These are phyloP conservation scores for Deilephila elpenor DNA, from an alignment of 2,888 invertebrate genomes.

Conservation along the genomic window DNA sequence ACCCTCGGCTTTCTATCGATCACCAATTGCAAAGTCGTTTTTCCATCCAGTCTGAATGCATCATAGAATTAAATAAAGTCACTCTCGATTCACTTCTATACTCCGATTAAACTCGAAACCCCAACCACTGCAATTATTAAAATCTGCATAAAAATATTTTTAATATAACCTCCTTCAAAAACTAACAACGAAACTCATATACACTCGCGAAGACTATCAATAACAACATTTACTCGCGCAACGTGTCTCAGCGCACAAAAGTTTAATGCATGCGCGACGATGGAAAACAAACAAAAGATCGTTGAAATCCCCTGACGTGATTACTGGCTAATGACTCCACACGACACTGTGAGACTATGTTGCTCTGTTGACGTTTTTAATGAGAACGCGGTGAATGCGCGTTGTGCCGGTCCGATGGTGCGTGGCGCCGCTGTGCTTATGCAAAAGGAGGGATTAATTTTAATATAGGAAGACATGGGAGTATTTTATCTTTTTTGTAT, in stretches of 20 bases:
- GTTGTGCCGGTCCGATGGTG: conserved; percentile 39
- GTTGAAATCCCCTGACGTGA: conserved; percentile 51
- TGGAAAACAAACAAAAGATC: conserved; percentile 46
- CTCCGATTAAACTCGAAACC: too few species aligned
- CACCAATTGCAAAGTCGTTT: too few species aligned
- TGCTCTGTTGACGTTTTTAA: conserved; percentile 59
- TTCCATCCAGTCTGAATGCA: too few species aligned
- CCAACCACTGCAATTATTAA: too few species aligned
- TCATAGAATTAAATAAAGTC: too few species aligned
- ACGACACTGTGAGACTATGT: conserved; percentile 46
- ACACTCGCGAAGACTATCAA: conserved; percentile 1
- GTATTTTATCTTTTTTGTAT: not conserved
- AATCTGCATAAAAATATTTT: too few species aligned
- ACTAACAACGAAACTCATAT: not conserved
- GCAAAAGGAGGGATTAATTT: conserved; percentile 9
- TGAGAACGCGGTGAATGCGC: conserved; percentile 52
- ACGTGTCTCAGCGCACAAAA: conserved; percentile 36
- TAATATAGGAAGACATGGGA: not conserved
- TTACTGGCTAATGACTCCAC: conserved; percentile 62
- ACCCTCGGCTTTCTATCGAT: too few species aligned
- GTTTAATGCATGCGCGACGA: conserved; percentile 40
- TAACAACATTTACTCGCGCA: not conserved
- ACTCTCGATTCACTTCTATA: too few species aligned
- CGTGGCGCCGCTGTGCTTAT: conserved; percentile 16
- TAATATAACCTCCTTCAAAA: not conserved